Base-by-base conservation (phyloP, 2,888 invertebrate genomes). In the Labia minor region DNA sequence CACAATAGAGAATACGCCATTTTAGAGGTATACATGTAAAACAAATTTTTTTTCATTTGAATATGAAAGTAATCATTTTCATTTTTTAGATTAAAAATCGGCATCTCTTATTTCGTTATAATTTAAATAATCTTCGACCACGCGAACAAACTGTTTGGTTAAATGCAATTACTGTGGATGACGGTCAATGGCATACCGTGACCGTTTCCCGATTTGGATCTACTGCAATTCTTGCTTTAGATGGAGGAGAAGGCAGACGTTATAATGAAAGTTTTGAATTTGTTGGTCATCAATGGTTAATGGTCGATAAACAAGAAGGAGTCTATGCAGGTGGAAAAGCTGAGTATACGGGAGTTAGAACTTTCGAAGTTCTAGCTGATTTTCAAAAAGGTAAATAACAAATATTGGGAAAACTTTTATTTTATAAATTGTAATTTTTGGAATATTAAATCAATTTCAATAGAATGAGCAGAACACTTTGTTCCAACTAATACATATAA, bases 131-230 rank as follows among this genome's bases (percentile, higher is more conserved):
- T 66, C 72, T 78, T 62, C 74, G 77, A 66, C 78, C 80, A 10
- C 79, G 80, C 71, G 79, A 80, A 68, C 76, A 77, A 61, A 77
- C 77, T 66, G 73, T 83, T 62, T 76, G 78, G 75, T 72, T 81
- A 63, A 76, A 77, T 3, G 75, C 76, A 65, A 77, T 81, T 14
- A 75, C 75, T 21, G 81, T 82, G 16, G 80, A 80, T 67, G 79
- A 82, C 72, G 83, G 83, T 3, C 80, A 80, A 70, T 83, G 83
- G 83, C 83, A 83, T 72, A 78, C 79, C 1, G 79, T 80, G 8
- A 76, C 77, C 67, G 76, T 81, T 63, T 74, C 77, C 33, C 75
- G 83, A 10, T 79, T 77, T 68, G 82, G 82, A 1, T 78, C 78
- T 67, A 79, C 80, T 70, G 81, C 82, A 20, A 78, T 79, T 68